Percentiles rank a stretch among this genome's conserved stretches.
Conservation (phyloP, 1,140 invertebrate genomes). For the Cylas formicarius region DNA sequence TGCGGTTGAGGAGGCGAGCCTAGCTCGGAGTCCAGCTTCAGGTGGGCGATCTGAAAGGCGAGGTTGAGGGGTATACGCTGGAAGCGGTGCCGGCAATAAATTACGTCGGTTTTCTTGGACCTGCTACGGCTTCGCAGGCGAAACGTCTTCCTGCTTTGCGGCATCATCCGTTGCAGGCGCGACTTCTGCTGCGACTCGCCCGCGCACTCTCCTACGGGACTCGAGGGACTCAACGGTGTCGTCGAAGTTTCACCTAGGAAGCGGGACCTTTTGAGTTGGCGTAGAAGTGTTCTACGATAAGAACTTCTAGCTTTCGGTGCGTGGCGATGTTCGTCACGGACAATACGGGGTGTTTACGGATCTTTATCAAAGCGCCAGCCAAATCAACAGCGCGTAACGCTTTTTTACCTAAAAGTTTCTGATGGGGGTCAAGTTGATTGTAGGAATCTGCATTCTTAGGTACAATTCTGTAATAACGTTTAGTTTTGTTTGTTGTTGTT, state of each 20-base stretch:
- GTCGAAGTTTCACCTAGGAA: slow-evolving; percentile 60
- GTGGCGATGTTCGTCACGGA: background rate
- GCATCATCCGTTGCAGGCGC: slow-evolving; percentile 83
- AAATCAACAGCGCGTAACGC: no score
- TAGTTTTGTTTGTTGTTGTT: no score
- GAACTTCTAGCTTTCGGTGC: background rate
- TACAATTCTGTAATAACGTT: no score
- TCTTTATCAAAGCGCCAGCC: no score
- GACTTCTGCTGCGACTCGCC: slow-evolving; percentile 59
- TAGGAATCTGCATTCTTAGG: no score
- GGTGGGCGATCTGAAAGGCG: slow-evolving; percentile 16
- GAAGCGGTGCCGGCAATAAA: slow-evolving; percentile 9
- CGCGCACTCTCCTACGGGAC: slow-evolving; percentile 60
- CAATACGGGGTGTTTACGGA: background rate
- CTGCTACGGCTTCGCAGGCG: slow-evolving; percentile 65
- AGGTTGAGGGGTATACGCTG: background rate
- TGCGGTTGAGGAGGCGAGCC: slow-evolving; percentile 8
- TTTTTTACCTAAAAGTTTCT: no score
- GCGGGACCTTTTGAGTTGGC: background rate
- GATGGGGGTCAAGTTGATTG: no score
- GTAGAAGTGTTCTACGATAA: background rate
- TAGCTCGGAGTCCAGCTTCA: slow-evolving; percentile 21
- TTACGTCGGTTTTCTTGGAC: slow-evolving; percentile 38
- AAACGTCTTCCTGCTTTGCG: slow-evolving; percentile 90
- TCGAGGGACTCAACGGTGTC: slow-evolving; percentile 65